Base-by-base conservation (phyloP, 2,797 vertebrate genomes). In the Crypturellus tataupa region DNA sequence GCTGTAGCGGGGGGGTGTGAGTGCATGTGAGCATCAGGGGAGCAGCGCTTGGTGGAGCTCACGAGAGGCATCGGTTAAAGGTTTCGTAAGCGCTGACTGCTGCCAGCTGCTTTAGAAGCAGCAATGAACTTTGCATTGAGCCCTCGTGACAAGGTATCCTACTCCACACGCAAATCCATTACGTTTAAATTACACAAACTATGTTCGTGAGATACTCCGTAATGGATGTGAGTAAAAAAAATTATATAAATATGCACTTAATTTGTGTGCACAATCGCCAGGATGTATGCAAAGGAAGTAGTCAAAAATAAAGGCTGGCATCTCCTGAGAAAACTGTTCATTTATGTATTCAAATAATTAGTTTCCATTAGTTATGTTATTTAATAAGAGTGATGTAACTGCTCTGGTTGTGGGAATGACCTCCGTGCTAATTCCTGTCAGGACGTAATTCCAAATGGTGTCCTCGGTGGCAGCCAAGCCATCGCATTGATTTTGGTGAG, bases 401-500 rank as follows among this genome's bases (percentile, higher is more conserved):
- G 76, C 63, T 90, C 89, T 91, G 25, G 56, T 72, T 80, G 25
- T 85, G 84, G 83, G 81, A 37, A 27, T 79, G 90, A 93, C 63
- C 85, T 81, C 51, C 44, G 37, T 40, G n/a, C 33, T 65, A 42
- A 44, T 6, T 79, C 49, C 62, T 65, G 62, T 87, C 58, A 37
- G 67, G 89, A n/a, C 2, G 12, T 39, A 33, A 14, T 10, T 72
- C 51, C 67, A 63, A 85, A 87, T 80, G 63, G 79, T 92, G 68
- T 58, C 64, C 75, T 71, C 72, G 37, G 6, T 16, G 3, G 8
- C 73, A 91, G 72, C 40, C 72, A 39, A 16, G 39, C 84, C 87
- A 84, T 42, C 0, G 0, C 46, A 92, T 87, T 80, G 93, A 95
- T 94, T 92, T 89, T 77, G 1, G 1, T 23, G 49, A 0, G 0